These are phyloP conservation scores for Volucella inanis DNA, from an alignment of 2,888 invertebrate species.

Conservation along the genomic window DNA sequence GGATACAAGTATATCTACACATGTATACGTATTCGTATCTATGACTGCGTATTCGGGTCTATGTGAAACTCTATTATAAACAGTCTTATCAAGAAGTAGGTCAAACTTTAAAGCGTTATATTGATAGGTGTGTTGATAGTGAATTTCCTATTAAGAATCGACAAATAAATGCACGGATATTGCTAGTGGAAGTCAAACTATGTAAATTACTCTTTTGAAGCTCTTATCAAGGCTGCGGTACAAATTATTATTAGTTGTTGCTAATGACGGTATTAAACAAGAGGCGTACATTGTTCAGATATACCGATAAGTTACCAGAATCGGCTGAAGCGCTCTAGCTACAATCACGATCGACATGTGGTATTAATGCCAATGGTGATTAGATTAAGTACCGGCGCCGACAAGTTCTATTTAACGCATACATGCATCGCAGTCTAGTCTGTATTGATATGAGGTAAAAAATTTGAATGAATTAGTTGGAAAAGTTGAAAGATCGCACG, in stretches of 20 bases:
- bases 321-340: not conserved
- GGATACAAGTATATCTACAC: no score
- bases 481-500: conserved; percentile 55
- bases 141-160: conserved; percentile 9
- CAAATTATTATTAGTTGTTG: conserved; percentile 52
- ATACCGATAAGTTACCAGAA: conserved; percentile 28
- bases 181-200: conserved; percentile 41
- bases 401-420: conserved; percentile 8
- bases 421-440: conserved; percentile 8
- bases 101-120: conserved; percentile 57
- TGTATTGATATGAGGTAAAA: conserved; percentile 1
- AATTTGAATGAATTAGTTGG: conserved; percentile 5
- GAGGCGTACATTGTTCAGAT: conserved; percentile 34
- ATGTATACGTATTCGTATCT: not conserved
- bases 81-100: conserved; percentile 61
- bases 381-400: conserved; percentile 32
- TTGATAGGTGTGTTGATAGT: conserved; percentile 28
- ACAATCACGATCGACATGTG: conserved; percentile 28
- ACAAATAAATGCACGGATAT: conserved; percentile 10
- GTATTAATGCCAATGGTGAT: conserved; percentile 2
- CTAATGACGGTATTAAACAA: conserved; percentile 57
- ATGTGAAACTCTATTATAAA: conserved; percentile 33
- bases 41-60: not conserved
- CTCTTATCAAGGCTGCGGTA: conserved; percentile 28
- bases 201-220: conserved; percentile 44